These are phyloP conservation scores for Periplaneta americana DNA, from an alignment of 1,140 invertebrate genomes.

Conservation along the genomic window DNA sequence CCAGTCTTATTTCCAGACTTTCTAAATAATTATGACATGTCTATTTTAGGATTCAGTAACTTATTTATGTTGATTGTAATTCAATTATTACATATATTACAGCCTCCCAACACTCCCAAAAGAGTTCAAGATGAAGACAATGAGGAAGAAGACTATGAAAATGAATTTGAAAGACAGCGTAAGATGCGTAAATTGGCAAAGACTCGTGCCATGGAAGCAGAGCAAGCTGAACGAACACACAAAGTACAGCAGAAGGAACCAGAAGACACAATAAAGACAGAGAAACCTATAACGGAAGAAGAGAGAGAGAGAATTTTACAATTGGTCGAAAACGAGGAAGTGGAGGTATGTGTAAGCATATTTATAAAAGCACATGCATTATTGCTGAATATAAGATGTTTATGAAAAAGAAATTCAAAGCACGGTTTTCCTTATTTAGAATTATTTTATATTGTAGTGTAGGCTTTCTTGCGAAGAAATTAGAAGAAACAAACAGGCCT, in stretches of 20 bases:
- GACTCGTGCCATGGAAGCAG: background rate
- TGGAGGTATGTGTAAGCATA: constrained; percentile 4
- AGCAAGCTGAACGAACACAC: background rate
- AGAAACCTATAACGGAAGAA: constrained; percentile 62
- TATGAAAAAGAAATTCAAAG: no score
- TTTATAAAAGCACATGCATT: constrained; percentile 1
- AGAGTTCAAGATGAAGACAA: constrained; percentile 58
- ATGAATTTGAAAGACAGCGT: constrained; percentile 34
- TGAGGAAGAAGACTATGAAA: constrained; percentile 45
- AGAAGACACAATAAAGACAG: constrained; percentile 22
- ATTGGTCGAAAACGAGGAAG: constrained; percentile 65
- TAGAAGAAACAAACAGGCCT: no score
- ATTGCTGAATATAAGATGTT: no score
- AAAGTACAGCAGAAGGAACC: background rate
- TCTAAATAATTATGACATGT: no score
- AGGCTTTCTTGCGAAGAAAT: no score
- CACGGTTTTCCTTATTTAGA: no score
- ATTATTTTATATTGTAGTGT: no score
- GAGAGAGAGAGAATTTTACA: constrained; percentile 74
- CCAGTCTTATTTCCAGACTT: no score
- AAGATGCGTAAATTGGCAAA: constrained; percentile 24
- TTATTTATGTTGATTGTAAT: background rate
- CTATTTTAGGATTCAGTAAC: background rate
- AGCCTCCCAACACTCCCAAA: constrained; percentile 77
- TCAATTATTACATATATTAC: constrained; percentile 16